These are phyloP conservation scores for Chelonoidis abingdonii DNA, from an alignment of 2,113 vertebrate genomes.

Conservation along the genomic window DNA sequence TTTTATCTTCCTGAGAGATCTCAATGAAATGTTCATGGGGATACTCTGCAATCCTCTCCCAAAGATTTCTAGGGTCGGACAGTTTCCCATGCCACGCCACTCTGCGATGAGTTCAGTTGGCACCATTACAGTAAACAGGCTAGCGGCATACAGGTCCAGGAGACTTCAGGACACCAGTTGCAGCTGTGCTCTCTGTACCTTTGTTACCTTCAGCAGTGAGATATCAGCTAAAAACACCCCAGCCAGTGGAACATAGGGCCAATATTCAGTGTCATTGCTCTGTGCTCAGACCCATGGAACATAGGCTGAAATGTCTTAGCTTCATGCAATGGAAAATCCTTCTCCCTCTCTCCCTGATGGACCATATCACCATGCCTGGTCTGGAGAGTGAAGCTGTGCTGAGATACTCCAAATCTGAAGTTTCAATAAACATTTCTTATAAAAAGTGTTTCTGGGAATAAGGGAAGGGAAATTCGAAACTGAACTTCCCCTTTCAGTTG, in stretches of 20 bases:
- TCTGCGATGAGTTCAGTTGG: neutral
- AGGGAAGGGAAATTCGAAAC: neutral
- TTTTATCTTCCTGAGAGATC: neutral
- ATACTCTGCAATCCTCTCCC: neutral
- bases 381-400: no score
- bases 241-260: neutral
- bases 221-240: neutral
- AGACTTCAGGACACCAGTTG: neutral
- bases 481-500: neutral
- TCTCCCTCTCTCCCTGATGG: neutral
- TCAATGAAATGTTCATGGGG: neutral
- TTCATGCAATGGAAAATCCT: neutral
- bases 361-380: no score
- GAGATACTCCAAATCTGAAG: neutral
- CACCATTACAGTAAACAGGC: neutral
- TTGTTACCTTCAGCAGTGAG: neutral
- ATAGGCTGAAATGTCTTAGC: neutral
- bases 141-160: no score
- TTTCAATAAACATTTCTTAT: neutral
- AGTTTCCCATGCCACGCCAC: neutral
- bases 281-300: neutral
- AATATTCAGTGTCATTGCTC: neutral
- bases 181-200: neutral
- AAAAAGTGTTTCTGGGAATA: neutral
- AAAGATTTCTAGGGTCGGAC: neutral